Conservation (phyloP, 1,140 invertebrate genomes). For the Piezodorus guildinii region DNA sequence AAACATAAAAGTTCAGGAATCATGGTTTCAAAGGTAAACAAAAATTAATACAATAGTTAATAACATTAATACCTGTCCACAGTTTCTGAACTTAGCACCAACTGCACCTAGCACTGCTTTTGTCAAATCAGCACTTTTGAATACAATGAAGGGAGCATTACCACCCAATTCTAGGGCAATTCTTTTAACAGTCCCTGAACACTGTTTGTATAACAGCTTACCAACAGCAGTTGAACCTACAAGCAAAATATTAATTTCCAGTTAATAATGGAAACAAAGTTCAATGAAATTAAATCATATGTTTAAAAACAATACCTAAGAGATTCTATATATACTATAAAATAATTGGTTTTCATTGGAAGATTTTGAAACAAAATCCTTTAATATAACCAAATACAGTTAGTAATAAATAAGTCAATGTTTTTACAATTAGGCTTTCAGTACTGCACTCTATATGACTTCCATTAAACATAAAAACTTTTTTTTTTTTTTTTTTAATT, state of each 20-base stretch:
- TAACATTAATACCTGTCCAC: conserved; percentile 53
- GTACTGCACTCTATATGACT: no score
- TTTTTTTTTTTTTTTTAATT: no score
- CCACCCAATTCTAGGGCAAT: conserved; percentile 90
- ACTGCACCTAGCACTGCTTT: conserved; percentile 78
- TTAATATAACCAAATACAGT: no score
- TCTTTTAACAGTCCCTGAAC: conserved; percentile 76
- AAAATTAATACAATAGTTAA: background rate
- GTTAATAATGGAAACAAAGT: background rate
- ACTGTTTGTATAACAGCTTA: conserved; percentile 79
- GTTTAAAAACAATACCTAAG: conserved; percentile 76
- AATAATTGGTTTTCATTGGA: no score
- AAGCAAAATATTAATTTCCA: conserved; percentile 1
- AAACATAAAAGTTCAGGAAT: no score
- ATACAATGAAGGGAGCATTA: conserved; percentile 97
- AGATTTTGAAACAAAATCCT: no score
- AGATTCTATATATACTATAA: conserved; percentile 37
- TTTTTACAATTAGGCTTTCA: no score
- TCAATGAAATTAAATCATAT: conserved; percentile 50
- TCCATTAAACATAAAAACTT: no score
- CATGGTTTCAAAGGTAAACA: no score
- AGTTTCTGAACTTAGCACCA: conserved; percentile 87
- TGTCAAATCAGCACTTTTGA: conserved; percentile 84
- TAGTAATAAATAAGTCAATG: no score
- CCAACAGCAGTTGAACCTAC: conserved; percentile 72